phyloP scores from a whole-genome alignment of 37 sponge, comb jelly and placozoan species.

The Ephydatia muelleri region DNA sequence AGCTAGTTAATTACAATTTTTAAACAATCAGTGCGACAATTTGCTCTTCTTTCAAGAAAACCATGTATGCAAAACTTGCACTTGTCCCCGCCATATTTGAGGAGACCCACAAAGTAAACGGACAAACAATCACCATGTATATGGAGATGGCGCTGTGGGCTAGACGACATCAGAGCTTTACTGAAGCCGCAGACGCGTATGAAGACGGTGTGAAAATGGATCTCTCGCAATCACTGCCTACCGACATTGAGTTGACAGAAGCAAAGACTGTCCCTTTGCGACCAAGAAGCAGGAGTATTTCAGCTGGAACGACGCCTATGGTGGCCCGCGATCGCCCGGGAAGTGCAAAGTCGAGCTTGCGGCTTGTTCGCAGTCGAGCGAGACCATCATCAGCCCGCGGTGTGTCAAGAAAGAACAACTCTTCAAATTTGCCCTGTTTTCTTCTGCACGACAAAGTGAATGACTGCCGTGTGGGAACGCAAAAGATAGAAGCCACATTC shows the following conservation, averaged over 20 bases:
- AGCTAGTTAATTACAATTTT: neutral
- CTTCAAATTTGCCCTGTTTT: neutral
- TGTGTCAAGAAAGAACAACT: neutral
- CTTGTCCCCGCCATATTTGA: neutral
- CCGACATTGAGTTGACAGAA: neutral
- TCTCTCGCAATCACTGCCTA: neutral
- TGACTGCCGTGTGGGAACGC: neutral
- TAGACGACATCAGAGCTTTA: neutral
- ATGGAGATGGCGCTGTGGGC: neutral
- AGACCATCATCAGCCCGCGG: neutral
- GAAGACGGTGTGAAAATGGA: neutral
- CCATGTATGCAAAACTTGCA: neutral
- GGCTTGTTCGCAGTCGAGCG: neutral
- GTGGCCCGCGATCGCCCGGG: neutral
- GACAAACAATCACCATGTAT: neutral
- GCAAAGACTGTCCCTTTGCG: neutral
- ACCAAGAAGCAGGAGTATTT: neutral
- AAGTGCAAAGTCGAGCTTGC: neutral
- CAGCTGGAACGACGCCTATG: neutral
- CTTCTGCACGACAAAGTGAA: neutral
- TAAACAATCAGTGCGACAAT: neutral
- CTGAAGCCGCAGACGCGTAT: neutral
- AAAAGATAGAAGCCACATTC: conserved; percentile 40
- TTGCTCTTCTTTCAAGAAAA: neutral
- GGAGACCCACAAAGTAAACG: neutral